Percentiles rank a stretch among this genome's conserved stretches.
Evolutionary conservation across 2,797 vertebrate species (phyloP).

Genomic region (Oreochromis grahami): DNA sequence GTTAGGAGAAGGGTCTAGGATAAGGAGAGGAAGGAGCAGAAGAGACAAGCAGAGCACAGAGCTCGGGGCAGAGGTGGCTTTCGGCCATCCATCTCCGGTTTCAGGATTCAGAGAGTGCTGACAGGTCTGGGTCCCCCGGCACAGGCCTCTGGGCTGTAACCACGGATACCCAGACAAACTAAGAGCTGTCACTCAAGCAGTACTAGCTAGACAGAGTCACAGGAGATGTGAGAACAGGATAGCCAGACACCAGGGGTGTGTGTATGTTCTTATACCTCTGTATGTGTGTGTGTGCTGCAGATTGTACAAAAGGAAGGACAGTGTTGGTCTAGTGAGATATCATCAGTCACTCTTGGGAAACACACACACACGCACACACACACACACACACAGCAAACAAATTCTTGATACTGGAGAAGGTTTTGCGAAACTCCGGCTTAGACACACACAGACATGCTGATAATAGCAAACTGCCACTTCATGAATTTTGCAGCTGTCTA

Average conservation of each 20-base stretch:
- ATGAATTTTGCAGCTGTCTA: slow-evolving; percentile 54
- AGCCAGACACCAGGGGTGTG: slow-evolving; percentile 33
- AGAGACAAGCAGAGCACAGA: slow-evolving; percentile 12
- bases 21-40: slow-evolving; percentile 24
- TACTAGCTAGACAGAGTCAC: slow-evolving; percentile 50
- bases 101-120: slow-evolving; percentile 64
- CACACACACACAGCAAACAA: slow-evolving; percentile 2
- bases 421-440: slow-evolving; percentile 26
- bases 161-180: slow-evolving; percentile 70
- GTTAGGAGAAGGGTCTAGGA: slow-evolving; percentile 14
- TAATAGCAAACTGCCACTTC: slow-evolving; percentile 43
- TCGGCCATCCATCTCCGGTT: slow-evolving; percentile 62
- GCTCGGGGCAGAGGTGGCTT: slow-evolving; percentile 54
- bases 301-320: slow-evolving; percentile 20
- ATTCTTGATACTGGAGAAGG: slow-evolving; percentile 3
- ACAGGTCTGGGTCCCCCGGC: slow-evolving; percentile 63
- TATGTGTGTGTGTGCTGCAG: background rate
- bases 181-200: slow-evolving; percentile 67
- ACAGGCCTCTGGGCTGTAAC: slow-evolving; percentile 65
- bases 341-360: slow-evolving; percentile 33
- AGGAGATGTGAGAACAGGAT: slow-evolving; percentile 53
- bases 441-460: slow-evolving; percentile 23
- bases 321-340: slow-evolving; percentile 41
- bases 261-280: slow-evolving; percentile 3
- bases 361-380: background rate